phyloP scores from a whole-genome alignment of 1,140 invertebrate species.

The Aphelenchoides avenae region DNA sequence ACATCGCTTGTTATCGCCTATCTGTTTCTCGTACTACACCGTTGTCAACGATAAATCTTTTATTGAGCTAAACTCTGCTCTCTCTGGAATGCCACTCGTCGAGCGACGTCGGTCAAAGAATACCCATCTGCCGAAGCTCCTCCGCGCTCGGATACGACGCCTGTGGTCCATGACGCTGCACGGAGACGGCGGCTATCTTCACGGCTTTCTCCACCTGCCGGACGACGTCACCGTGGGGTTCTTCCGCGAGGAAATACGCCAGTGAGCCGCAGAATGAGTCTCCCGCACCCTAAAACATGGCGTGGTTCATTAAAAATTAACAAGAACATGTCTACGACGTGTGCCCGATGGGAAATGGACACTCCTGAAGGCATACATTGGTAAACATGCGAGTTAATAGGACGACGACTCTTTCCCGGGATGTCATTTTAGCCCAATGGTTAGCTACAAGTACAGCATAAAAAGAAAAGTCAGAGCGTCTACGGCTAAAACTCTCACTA shows the following conservation, averaged over 20 bases:
- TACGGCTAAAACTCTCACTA: constrained; percentile 4
- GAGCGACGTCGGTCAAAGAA: constrained; percentile 10
- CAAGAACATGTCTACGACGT: too few species aligned
- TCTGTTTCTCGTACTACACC: too few species aligned
- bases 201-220: constrained; percentile 25
- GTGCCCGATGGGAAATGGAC: too few species aligned
- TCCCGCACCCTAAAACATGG: constrained; percentile 38
- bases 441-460: too few species aligned
- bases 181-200: constrained; percentile 41
- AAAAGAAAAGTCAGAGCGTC: constrained; percentile 5
- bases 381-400: too few species aligned
- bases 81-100: background rate
- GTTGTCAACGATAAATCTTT: too few species aligned
- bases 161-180: constrained; percentile 39
- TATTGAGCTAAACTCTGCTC: background rate
- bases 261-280: constrained; percentile 49
- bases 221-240: constrained; percentile 15
- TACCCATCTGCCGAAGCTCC: constrained; percentile 29
- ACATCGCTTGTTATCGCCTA: too few species aligned
- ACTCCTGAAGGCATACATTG: too few species aligned
- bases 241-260: constrained; percentile 37
- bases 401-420: too few species aligned
- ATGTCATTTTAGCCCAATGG: too few species aligned
- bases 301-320: constrained; percentile 26
- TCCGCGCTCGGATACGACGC: constrained; percentile 40